A percentile compares a stretch with the other conserved stretches of the same genome.
Conservation (phyloP, 2,113 vertebrate genomes). For the Sus scrofa region DNA sequence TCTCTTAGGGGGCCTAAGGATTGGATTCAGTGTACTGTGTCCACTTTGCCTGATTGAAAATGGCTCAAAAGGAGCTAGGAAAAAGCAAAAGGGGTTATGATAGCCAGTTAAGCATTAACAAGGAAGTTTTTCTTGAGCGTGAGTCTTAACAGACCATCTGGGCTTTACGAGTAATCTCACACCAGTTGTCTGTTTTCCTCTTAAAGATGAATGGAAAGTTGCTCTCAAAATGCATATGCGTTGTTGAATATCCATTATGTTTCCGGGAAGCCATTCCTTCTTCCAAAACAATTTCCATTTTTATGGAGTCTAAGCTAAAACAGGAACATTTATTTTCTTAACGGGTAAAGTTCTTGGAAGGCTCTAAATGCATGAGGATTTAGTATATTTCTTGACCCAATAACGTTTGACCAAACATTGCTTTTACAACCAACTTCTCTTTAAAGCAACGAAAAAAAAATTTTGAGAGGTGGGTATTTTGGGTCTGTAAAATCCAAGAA, state of each 20-base stretch:
- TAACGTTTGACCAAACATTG: background rate
- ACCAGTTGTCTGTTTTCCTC: background rate
- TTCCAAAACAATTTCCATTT: constrained; percentile 64
- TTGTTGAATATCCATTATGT: constrained; percentile 7
- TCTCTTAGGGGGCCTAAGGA: background rate
- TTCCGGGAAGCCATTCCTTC: constrained; percentile 12
- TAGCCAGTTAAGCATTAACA: constrained; percentile 76
- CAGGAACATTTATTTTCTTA: constrained; percentile 68
- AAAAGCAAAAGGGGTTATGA: constrained; percentile 47
- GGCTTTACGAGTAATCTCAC: background rate
- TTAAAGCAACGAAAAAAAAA: background rate
- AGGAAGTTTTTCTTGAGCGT: constrained; percentile 34
- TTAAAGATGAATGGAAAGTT: background rate
- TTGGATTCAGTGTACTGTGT: background rate
- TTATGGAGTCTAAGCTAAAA: constrained; percentile 67
- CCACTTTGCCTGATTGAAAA: constrained; percentile 54
- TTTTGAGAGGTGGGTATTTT: background rate
- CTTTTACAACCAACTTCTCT: constrained; percentile 40
- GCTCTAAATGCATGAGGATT: background rate
- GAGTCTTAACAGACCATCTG: background rate
- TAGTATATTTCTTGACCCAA: constrained; percentile 44
- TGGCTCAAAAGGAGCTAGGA: constrained; percentile 80
- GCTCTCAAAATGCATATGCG: background rate
- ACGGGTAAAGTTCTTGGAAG: constrained; percentile 58
- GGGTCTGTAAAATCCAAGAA: background rate